Percentiles rank a stretch among this genome's conserved stretches.
These are phyloP conservation scores for Tyto alba DNA, from an alignment of 2,113 vertebrate genomes.

Conservation along the genomic window DNA sequence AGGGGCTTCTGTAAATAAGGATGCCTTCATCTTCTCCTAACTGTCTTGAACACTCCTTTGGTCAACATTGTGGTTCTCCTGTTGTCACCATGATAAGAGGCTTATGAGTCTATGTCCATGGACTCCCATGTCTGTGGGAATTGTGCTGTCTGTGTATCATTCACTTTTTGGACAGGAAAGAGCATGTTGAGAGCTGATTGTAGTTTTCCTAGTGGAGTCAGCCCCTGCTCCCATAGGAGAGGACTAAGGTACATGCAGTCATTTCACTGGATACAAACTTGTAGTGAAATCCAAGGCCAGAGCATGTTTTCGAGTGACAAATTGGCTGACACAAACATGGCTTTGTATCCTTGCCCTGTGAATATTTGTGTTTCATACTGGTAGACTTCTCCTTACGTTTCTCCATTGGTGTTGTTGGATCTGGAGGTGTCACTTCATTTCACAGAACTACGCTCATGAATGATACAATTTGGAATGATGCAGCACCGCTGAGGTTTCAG, in stretches of 20 bases:
- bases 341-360: background rate
- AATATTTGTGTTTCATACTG: background rate
- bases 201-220: background rate
- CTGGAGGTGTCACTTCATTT: background rate
- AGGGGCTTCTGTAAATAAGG: background rate
- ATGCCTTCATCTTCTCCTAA: background rate
- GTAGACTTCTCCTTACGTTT: background rate
- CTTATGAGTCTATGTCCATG: background rate
- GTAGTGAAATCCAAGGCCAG: background rate
- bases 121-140: background rate
- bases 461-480: background rate
- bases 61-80: accelerated
- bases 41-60: background rate
- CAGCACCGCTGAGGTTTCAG: background rate
- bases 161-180: background rate
- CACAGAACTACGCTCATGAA: background rate
- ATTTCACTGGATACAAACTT: background rate
- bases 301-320: background rate
- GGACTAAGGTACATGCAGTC: background rate
- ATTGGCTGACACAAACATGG: background rate
- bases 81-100: background rate
- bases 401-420: background rate
- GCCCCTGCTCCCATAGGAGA: background rate
- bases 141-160: background rate
- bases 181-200: background rate